Conservation (phyloP, 2,113 vertebrate species). For the Myrmophylax atrothorax region DNA sequence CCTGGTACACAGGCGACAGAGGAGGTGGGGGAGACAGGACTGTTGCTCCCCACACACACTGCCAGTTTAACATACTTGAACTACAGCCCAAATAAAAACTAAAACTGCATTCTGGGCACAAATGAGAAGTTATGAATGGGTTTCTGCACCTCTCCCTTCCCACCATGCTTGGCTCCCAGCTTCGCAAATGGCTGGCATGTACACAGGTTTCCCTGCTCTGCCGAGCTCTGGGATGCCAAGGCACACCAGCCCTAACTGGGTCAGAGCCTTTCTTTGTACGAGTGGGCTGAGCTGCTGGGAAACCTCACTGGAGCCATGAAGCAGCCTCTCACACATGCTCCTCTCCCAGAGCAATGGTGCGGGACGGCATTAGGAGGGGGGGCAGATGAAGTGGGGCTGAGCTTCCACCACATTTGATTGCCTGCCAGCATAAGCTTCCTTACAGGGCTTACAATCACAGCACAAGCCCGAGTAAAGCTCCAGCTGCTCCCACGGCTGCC, state of each 20-base stretch:
- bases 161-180: background rate
- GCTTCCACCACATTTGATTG: background rate
- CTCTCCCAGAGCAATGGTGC: background rate
- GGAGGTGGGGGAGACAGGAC: background rate
- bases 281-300: background rate
- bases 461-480: background rate
- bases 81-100: background rate
- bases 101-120: background rate
- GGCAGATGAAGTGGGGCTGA: background rate
- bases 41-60: background rate
- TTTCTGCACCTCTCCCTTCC: background rate
- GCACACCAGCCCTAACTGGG: background rate
- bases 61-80: background rate
- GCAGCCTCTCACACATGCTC: background rate
- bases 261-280: background rate
- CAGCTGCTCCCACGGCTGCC: background rate
- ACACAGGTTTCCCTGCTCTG: background rate
- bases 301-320: rapidly evolving
- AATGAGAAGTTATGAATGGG: background rate
- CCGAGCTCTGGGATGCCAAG: rapidly evolving
- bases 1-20: background rate
- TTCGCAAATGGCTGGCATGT: rapidly evolving
- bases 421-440: conserved; percentile 45
- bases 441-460: background rate
- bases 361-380: background rate